Conservation (phyloP, 2,113 vertebrate genomes). For the Helogale parvula region DNA sequence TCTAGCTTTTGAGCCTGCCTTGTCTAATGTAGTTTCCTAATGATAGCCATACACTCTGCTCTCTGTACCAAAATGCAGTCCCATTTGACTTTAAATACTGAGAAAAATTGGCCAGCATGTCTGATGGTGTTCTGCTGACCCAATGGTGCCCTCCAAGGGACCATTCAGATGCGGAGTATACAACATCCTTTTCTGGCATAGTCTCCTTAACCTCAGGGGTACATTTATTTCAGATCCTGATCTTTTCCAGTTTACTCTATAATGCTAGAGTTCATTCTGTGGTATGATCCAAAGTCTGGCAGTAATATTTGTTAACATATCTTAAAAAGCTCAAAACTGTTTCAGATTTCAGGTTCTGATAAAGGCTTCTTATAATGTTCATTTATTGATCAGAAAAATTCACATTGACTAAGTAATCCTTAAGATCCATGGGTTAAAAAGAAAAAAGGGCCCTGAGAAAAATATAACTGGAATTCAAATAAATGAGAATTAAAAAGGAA, state of each 20-base stretch:
- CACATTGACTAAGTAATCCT: background rate
- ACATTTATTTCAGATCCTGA: background rate
- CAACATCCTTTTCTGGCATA: background rate
- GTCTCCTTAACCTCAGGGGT: background rate
- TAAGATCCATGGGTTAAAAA: background rate
- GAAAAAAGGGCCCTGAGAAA: background rate
- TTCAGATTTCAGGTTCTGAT: background rate
- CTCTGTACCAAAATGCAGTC: background rate
- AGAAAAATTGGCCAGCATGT: background rate
- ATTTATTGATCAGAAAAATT: background rate
- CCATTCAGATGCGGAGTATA: background rate
- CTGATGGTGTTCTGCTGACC: background rate
- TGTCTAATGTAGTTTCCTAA: background rate
- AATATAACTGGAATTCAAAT: constrained; percentile 1
- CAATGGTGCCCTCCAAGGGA: background rate
- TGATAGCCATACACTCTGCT: background rate
- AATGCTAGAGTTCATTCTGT: background rate
- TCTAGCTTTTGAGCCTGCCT: background rate
- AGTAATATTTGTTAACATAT: background rate
- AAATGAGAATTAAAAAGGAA: background rate
- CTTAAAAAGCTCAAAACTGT: constrained; percentile 15
- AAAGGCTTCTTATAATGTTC: background rate
- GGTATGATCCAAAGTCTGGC: background rate
- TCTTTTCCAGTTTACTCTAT: background rate
- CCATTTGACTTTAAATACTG: background rate